phyloP scores from a whole-genome alignment of 2,888 invertebrate species.

The Pyrochroa serraticornis region DNA sequence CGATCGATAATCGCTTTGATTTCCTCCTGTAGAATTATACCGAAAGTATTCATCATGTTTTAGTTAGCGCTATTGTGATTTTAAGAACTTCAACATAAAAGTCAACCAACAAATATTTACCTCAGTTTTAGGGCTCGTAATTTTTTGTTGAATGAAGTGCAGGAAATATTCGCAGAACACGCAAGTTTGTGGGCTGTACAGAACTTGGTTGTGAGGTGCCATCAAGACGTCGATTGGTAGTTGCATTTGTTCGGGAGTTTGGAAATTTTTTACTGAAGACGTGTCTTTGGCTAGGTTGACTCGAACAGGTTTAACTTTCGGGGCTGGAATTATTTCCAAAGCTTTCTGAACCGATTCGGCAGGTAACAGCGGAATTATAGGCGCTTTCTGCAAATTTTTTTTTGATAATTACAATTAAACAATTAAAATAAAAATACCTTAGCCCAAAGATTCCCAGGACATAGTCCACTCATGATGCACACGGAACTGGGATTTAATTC shows the following conservation, averaged over 20 bases:
- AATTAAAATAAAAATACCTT: no score
- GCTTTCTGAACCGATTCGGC: conserved; percentile 57
- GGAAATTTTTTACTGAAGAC: conserved; percentile 28
- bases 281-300: conserved; percentile 27
- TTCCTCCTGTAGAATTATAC: conserved; percentile 62
- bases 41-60: not conserved
- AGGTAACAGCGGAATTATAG: conserved; percentile 69
- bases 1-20: conserved; percentile 71
- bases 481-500: conserved; percentile 72
- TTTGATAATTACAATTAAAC: not conserved
- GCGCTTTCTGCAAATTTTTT: conserved; percentile 43
- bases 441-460: conserved; percentile 52
- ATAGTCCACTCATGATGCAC: conserved; percentile 75
- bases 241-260: conserved; percentile 53
- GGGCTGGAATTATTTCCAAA: conserved; percentile 37
- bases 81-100: no score
- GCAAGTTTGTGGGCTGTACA: conserved; percentile 65
- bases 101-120: conserved; percentile 51
- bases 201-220: conserved; percentile 49
- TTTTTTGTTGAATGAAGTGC: conserved; percentile 76
- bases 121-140: conserved; percentile 72
- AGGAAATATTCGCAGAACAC: conserved; percentile 83
- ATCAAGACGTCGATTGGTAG: conserved; percentile 61
- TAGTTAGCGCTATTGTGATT: no score
- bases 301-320: conserved; percentile 22